Evolutionary conservation across 2,888 invertebrate genomes (phyloP).

Genomic region (Leptinotarsa peninsularis): DNA sequence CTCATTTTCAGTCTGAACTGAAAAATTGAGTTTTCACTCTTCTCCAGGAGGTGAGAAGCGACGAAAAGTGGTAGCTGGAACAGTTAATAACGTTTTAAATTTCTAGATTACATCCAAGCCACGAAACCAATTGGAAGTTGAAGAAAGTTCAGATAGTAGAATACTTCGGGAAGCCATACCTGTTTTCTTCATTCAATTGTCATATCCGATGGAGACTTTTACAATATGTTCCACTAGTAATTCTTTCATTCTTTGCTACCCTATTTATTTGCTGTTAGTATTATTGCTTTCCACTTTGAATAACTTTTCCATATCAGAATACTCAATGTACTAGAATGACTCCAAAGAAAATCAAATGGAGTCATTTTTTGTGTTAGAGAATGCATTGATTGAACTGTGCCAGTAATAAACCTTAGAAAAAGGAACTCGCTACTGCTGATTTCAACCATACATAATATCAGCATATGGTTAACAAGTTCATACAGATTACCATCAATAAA

Average conservation of each 20-base stretch:
- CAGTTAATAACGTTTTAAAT: no score
- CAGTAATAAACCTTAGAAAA: neutral
- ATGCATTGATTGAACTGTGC: neutral
- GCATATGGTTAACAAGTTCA: neutral
- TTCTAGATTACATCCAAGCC: no score
- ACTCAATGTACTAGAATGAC: neutral
- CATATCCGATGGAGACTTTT: neutral
- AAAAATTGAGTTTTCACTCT: no score
- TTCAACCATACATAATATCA: neutral
- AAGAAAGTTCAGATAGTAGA: no score
- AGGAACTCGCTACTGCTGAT: neutral
- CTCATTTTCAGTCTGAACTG: no score
- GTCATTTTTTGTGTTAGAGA: neutral
- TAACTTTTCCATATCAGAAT: conserved; percentile 12
- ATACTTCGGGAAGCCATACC: no score
- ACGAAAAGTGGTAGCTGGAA: no score
- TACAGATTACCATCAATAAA: conserved; percentile 18
- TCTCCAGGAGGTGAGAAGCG: no score
- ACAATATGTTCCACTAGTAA: neutral
- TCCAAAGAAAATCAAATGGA: neutral
- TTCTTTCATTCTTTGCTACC: no score
- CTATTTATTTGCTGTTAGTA: no score
- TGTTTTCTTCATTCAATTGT: neutral
- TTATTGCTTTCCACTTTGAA: neutral
- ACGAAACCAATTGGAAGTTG: no score